These are phyloP conservation scores for Festucalex cinctus DNA, from an alignment of 2,113 vertebrate genomes.

Conservation along the genomic window DNA sequence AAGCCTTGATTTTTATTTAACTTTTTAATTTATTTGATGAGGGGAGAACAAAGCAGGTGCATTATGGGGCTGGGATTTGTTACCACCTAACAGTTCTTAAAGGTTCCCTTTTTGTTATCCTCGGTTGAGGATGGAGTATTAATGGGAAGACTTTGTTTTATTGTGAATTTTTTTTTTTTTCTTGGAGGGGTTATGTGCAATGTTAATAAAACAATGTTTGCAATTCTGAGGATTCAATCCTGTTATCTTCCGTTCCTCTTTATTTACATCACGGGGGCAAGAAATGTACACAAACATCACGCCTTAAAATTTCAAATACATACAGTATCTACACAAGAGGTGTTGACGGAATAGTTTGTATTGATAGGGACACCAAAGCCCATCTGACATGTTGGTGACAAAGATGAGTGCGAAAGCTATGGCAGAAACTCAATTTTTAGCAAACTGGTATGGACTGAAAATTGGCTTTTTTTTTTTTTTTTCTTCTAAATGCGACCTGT, in stretches of 20 bases:
- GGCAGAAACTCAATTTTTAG: not conserved
- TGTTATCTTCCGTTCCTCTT: not conserved
- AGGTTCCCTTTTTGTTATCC: conserved; percentile 37
- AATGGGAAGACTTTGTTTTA: conserved; percentile 38
- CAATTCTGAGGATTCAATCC: conserved; percentile 42
- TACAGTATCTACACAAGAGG: not conserved
- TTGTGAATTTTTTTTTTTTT: conserved; percentile 26
- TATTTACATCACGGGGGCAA: not conserved
- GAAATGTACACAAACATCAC: not conserved
- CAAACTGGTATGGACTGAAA: too few relatives aligned
- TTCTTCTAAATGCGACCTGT: too few relatives aligned
- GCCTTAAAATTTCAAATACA: not conserved
- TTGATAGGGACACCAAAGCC: not conserved
- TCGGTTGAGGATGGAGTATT: conserved; percentile 36
- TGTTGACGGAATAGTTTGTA: not conserved
- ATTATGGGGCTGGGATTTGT: conserved; percentile 39
- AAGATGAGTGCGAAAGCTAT: not conserved
- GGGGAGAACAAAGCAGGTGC: conserved; percentile 61
- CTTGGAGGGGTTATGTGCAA: conserved; percentile 73
- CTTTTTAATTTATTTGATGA: conserved; percentile 69
- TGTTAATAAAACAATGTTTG: conserved; percentile 46
- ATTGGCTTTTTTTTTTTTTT: too few relatives aligned
- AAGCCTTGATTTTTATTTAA: conserved; percentile 71
- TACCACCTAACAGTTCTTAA: conserved; percentile 37
- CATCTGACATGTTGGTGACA: not conserved